Conservation (phyloP, 2,888 invertebrate genomes). For the Troilus luridus region DNA sequence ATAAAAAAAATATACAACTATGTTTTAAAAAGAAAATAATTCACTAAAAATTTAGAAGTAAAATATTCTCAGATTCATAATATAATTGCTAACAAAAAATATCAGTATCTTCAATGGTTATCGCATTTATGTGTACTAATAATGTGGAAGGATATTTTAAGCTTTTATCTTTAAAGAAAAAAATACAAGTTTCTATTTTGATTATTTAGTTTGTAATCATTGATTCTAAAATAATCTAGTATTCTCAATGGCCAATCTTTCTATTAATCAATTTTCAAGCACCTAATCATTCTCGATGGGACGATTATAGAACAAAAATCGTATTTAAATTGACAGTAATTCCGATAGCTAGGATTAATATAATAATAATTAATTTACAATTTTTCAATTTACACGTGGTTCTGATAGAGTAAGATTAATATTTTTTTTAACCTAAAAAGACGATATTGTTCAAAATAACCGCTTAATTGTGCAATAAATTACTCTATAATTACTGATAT, state of each 20-base stretch:
- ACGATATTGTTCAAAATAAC: too few species aligned
- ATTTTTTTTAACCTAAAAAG: too few species aligned
- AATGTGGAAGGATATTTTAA: not conserved
- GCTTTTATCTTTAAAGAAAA: not conserved
- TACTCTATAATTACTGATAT: not conserved
- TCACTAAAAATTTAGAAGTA: not conserved
- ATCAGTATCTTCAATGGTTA: not conserved
- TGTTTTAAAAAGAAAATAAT: not conserved
- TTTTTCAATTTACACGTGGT: too few species aligned
- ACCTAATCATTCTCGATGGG: not conserved
- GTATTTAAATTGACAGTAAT: not conserved
- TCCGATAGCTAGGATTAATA: not conserved
- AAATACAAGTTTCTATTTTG: not conserved
- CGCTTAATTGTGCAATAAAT: too few species aligned
- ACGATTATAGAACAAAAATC: not conserved
- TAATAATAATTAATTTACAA: too few species aligned
- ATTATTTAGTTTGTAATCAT: not conserved
- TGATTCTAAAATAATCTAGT: not conserved
- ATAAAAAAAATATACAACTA: too few species aligned
- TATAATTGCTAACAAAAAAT: not conserved
- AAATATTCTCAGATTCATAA: not conserved
- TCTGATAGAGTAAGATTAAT: too few species aligned
- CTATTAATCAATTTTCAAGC: not conserved
- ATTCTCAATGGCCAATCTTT: not conserved
- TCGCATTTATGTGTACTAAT: not conserved